Evolutionary conservation across 2,888 invertebrate genomes (phyloP).

Genomic region (Holacanthella duospinosa): DNA sequence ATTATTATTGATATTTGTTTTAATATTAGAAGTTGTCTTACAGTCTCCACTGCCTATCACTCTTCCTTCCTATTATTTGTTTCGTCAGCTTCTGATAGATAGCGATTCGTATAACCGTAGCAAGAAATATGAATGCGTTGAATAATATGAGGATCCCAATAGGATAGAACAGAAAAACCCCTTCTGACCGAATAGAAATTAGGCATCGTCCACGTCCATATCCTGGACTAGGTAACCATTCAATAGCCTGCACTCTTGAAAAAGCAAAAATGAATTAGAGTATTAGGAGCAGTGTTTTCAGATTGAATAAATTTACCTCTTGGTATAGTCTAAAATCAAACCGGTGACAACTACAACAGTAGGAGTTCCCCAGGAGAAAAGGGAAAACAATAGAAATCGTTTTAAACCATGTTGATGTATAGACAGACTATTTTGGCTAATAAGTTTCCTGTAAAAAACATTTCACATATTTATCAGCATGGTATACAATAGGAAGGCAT

Average conservation of each 20-base stretch:
- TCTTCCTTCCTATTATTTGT: neutral
- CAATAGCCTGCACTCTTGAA: neutral
- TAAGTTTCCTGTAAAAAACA: neutral
- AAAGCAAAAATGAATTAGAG: neutral
- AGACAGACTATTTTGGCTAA: neutral
- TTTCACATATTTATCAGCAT: no score
- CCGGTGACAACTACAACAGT: neutral
- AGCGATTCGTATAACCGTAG: constrained; percentile 21
- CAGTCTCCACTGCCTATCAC: constrained; percentile 8
- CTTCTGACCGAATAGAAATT: constrained; percentile 4
- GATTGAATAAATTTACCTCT: constrained; percentile 2
- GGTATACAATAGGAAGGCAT: no score
- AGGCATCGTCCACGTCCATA: constrained; percentile 5
- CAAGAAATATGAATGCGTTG: constrained; percentile 29
- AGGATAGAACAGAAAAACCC: constrained; percentile 15
- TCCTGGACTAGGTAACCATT: neutral
- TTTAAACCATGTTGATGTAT: neutral
- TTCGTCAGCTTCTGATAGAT: constrained; percentile 8
- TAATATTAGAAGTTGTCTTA: neutral
- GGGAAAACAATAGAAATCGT: constrained; percentile 3
- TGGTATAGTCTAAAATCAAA: neutral
- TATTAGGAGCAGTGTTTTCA: neutral
- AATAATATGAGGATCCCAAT: constrained; percentile 25
- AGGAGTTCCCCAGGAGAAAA: constrained; percentile 7
- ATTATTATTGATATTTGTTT: neutral